phyloP scores from a whole-genome alignment of 2,888 invertebrate genomes.

The Watsonalla cultraria region DNA sequence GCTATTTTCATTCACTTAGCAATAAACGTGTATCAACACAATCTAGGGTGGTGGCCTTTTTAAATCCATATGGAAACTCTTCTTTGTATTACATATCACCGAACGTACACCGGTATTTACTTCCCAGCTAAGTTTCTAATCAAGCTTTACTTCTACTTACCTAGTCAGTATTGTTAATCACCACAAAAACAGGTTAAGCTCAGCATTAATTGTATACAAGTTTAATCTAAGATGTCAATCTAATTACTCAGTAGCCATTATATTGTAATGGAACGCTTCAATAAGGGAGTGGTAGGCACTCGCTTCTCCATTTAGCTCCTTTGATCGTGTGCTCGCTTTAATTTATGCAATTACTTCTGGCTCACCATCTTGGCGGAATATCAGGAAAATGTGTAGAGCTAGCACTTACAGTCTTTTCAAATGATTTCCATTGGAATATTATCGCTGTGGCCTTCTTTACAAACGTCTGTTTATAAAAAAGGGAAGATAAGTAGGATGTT shows the following conservation, averaged over 20 bases:
- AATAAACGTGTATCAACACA: no score
- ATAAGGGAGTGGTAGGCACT: conserved; percentile 25
- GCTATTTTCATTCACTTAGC: no score
- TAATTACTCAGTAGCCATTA: conserved; percentile 22
- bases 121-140: no score
- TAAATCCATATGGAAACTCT: no score
- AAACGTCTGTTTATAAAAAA: not conserved
- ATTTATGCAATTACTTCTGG: conserved; percentile 53
- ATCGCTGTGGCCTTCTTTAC: not conserved
- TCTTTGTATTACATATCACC: no score
- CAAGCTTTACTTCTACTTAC: no score
- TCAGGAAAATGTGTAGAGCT: conserved; percentile 33
- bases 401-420: conserved; percentile 11
- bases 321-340: conserved; percentile 45
- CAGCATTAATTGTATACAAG: not conserved
- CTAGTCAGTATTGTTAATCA: no score
- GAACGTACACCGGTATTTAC: no score
- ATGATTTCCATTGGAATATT: not conserved
- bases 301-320: conserved; percentile 32
- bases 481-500: not conserved
- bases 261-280: conserved; percentile 25
- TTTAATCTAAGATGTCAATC: conserved; percentile 11
- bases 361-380: conserved; percentile 38
- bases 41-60: no score
- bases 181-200: no score